Evolutionary conservation across 2,797 vertebrate genomes (phyloP), one percentile per base, ranked within the genome.

Genomic region (Bradypodion ventrale): DNA sequence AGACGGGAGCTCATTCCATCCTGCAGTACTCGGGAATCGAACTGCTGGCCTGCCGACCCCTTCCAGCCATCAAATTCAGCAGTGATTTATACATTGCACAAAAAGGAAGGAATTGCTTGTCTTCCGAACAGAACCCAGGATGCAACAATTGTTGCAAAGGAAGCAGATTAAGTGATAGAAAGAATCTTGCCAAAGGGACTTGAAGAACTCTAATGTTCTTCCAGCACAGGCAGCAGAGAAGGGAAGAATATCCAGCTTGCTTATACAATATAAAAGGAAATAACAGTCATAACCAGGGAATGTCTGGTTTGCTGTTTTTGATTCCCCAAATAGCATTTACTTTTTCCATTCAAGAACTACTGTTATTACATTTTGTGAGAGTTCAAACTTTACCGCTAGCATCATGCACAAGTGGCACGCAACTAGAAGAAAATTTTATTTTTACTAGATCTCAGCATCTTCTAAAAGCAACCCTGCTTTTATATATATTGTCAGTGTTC

Each of bases 331-430:
- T 56, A 70, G 56, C 29, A 62, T 32, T 59, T 78, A 37, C 68
- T 63, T 52, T 59, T 83, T 59, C 37, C 52, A n/a, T 74, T 82
- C 66, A 44, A 78, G 46, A 59, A 7, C 46, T 46, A 59, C 46
- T 40, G 23, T 83, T 75, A 79, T 77, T 25, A 1, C 29, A 44
- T 81, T 83, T 44, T 73, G 62, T 42, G 73, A 84, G 63, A 44
- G 49, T 56, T 52, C 2, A 69, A 75, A 78, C 87, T 88, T 88
- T 1, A 0, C 44, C 68, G 37, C 42, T 87, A 91, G 85, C 77
- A 88, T 80, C 85, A 89, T 89, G 89, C 68, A 88, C 75, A 63
- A 56, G 42, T 77, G 35, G 23, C 86, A 87, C 46, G 21, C 25
- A 75, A 32, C 89, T 13, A 0, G 90, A 83, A 62, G 88, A 81